Evolutionary conservation across 2,797 vertebrate genomes (phyloP), one percentile per base, ranked within the genome.

Genomic region (Ctenopoma kingsleyae): DNA sequence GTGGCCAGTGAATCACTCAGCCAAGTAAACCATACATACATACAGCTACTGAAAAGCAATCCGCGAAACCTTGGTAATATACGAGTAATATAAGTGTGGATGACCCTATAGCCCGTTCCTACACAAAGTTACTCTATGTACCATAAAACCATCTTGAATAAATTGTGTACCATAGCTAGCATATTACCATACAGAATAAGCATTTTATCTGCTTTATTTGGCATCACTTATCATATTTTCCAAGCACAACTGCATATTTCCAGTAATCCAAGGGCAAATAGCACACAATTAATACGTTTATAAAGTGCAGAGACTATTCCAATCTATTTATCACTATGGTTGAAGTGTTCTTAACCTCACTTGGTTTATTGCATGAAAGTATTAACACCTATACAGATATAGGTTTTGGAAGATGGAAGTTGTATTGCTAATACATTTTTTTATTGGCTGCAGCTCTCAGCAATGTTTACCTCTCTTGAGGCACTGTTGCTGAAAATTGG

Each of bases 401-500:
- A 84, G 81, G 88, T 78, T 84, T 84, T 56, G 65, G 81, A 74
- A 82, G 82, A 87, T 89, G 67, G 80, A 88, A 86, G 80, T 81
- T 67, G 72, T 72, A 65, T 85, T 89, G 84, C 73, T 84, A 89
- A 85, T 83, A 83, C 62, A 43, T 63, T 86, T 81, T 83, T 82
- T 88, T 80, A 89, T 84, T 86, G 86, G 86, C 71, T 85, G 78
- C 79, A 74, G 85, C 83, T 82, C 74, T 87, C 82, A 67, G 86
- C 81, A 77, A 87, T 91, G 89, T 91, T 92, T 88, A 92, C 87
- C 85, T 88, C 89, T 91, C 90, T 86, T 74, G 87, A 89, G 90
- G 90, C 90, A 91, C 67, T 79, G 87, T 92, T 89, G 91, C 92
- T 90, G 87, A 92, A 93, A 93, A 93, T 92, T 92, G 91, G 78